phyloP scores from a whole-genome alignment of 2,888 invertebrate species.

The Allophyes oxyacanthae region DNA sequence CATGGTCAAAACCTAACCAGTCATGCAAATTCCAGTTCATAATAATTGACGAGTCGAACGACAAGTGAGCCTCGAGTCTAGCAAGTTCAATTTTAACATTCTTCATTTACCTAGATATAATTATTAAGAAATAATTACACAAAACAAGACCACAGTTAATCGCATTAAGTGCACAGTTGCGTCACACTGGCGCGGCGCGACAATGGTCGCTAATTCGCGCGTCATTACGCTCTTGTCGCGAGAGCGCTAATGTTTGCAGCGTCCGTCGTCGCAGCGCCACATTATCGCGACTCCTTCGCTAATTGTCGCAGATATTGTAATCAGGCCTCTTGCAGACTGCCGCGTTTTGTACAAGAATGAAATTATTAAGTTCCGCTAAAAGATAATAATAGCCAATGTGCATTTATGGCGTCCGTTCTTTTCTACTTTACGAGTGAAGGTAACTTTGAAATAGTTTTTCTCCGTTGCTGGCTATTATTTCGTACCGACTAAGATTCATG shows the following conservation, averaged over 20 bases:
- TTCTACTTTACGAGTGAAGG: constrained; percentile 10
- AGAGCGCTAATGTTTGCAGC: constrained; percentile 77
- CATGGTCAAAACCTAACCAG: no score
- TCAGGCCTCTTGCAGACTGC: constrained; percentile 40
- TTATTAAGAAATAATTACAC: constrained; percentile 15
- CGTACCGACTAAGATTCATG: no score
- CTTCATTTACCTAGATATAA: background rate
- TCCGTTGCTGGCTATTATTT: constrained; percentile 15
- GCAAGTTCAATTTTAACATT: no score
- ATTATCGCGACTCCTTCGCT: constrained; percentile 48
- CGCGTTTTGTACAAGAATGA: constrained; percentile 45
- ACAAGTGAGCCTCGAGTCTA: no score
- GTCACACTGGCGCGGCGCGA: constrained; percentile 23
- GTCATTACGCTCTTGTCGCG: constrained; percentile 70
- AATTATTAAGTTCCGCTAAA: constrained; percentile 53
- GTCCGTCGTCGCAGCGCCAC: constrained; percentile 48
- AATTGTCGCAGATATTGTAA: constrained; percentile 58
- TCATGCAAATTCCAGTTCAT: no score
- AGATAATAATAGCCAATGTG: constrained; percentile 53
- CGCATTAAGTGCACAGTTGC: constrained; percentile 31
- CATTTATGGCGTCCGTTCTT: constrained; percentile 42
- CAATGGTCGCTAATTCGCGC: constrained; percentile 74
- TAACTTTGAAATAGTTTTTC: constrained; percentile 26
- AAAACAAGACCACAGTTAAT: constrained; percentile 35
- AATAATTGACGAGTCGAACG: no score